Evolutionary conservation across 1,140 invertebrate genomes (phyloP), one percentile per base, ranked within the genome.

Genomic region (Sitophilus oryzae): DNA sequence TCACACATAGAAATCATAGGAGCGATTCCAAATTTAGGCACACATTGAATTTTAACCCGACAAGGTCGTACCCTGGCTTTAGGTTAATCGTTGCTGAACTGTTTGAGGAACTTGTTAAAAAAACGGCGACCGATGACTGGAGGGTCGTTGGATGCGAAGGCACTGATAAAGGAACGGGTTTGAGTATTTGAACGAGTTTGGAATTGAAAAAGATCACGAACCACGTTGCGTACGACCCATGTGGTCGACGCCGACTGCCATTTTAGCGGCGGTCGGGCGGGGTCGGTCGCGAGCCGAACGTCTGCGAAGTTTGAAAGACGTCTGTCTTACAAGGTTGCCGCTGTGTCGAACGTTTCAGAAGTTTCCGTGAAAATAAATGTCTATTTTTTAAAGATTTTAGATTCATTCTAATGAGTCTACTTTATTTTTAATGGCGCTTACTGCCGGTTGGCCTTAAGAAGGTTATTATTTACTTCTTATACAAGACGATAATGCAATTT

Each of bases 141-240:
- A n/a, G n/a, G n/a, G n/a, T n/a, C n/a, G n/a, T n/a, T 50, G 22
- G 5, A 21, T 38, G 19, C 5, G 30, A 19, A 43, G 43, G 52
- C 52, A 54, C 52, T 14, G 18, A 25, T n/a, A 19, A 46, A 47
- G 40, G 49, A 43, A 44, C 49, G 19, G 43, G 23, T 14, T 43
- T 61, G 30, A 44, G 15, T 52, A 51, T 51, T 41, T 51, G 21
- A 49, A 49, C 11, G 11, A 49, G 18, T 30, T 10, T 14, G 25
- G 6, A 41, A 52, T 6, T 36, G 9, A 8, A 34, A 3, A 51
- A 16, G 36, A 5, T 45, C 20, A 25, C 52, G 34, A 60, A 65
- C 60, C 66, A 66, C 64, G 64, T 65, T 65, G 68, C 68, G 67
- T 63, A 55, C 68, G 68, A 70, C 68, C 68, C 67, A 70, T 70